These are phyloP conservation scores for Passer montanus DNA, from an alignment of 2,113 vertebrate species.

Conservation along the genomic window DNA sequence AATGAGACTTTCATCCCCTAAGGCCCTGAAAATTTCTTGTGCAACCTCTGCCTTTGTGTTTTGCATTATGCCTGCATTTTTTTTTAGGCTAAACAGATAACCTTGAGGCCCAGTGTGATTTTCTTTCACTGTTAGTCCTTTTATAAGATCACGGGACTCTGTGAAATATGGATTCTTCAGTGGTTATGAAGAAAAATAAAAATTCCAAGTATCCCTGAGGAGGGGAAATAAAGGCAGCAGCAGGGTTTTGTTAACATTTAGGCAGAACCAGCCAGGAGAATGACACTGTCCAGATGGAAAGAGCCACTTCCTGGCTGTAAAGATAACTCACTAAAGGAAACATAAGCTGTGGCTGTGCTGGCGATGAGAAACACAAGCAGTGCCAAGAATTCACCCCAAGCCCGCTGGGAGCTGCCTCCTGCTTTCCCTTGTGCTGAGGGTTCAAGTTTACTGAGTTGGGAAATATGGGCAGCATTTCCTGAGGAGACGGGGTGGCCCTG, in stretches of 20 bases:
- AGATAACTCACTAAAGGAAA: slow-evolving; percentile 74
- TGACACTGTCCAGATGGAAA: slow-evolving; percentile 75
- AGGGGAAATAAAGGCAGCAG: slow-evolving; percentile 65
- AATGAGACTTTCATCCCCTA: neutral
- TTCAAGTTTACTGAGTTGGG: slow-evolving; percentile 36
- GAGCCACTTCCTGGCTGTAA: slow-evolving; percentile 75
- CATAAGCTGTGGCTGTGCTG: slow-evolving; percentile 55
- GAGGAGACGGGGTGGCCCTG: neutral
- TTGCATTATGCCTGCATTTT: neutral
- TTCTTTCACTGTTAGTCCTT: neutral
- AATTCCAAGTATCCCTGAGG: slow-evolving; percentile 66
- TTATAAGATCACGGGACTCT: neutral
- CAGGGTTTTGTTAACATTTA: slow-evolving; percentile 72
- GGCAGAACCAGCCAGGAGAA: slow-evolving; percentile 65
- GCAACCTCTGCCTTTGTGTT: neutral
- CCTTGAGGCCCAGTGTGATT: slow-evolving; percentile 18
- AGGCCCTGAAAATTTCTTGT: slow-evolving; percentile 1
- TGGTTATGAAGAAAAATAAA: slow-evolving; percentile 58
- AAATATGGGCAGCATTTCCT: slow-evolving; percentile 42
- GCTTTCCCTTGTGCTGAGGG: neutral
- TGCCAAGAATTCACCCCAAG: slow-evolving; percentile 46
- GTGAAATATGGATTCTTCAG: slow-evolving; percentile 43
- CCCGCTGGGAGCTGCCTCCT: slow-evolving; percentile 20
- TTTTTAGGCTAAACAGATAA: slow-evolving; percentile 44
- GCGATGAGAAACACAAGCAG: slow-evolving; percentile 15